These are phyloP conservation scores for Piprites chloris DNA, from an alignment of 2,113 vertebrate genomes.

Conservation along the genomic window DNA sequence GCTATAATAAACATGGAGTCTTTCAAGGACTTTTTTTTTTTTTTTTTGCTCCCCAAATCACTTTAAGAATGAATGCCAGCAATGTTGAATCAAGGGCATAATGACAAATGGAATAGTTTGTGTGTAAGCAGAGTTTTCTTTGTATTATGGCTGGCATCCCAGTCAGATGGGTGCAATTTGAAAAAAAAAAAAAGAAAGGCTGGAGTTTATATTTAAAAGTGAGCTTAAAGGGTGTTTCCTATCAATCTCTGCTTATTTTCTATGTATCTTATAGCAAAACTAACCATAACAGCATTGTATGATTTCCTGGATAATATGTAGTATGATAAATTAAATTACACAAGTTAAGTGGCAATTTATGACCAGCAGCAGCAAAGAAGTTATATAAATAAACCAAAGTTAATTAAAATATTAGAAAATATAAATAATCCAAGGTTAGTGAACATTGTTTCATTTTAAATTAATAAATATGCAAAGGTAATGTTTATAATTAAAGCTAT, in stretches of 20 bases:
- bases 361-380: slow-evolving; percentile 64
- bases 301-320: slow-evolving; percentile 19
- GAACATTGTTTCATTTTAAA: slow-evolving; percentile 76
- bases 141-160: not conserved
- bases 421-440: slow-evolving; percentile 77
- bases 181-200: not conserved
- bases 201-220: not conserved
- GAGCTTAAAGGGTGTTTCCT: not conserved
- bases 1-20: not conserved
- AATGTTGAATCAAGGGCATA: not conserved
- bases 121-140: not conserved
- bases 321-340: slow-evolving; percentile 33
- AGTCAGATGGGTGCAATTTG: not conserved
- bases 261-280: not conserved
- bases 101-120: not conserved
- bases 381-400: slow-evolving; percentile 71
- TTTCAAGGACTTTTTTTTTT: not conserved
- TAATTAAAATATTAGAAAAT: slow-evolving; percentile 78
- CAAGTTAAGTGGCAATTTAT: slow-evolving; percentile 45
- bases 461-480: slow-evolving; percentile 78
- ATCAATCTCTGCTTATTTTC: not conserved
- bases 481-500: slow-evolving; percentile 80
- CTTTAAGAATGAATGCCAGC: not conserved
- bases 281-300: not conserved
- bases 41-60: not conserved